These are phyloP conservation scores for Natator depressus DNA, from an alignment of 2,113 vertebrate genomes.

Conservation along the genomic window DNA sequence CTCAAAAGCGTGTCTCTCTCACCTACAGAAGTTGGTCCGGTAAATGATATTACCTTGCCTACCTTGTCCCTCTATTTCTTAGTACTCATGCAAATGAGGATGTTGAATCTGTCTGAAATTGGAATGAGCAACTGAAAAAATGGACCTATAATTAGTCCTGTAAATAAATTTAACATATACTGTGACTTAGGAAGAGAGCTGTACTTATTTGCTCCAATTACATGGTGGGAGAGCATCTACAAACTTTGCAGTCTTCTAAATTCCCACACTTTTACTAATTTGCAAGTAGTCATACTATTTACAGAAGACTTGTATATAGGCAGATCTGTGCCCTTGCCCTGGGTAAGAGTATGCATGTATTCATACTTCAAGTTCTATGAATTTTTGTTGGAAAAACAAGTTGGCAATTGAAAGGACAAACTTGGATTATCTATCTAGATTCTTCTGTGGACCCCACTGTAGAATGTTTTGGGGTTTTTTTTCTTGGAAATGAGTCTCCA, in stretches of 20 bases:
- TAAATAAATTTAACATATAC: not conserved
- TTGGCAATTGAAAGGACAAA: not conserved
- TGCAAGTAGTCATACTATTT: not conserved
- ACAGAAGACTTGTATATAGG: not conserved
- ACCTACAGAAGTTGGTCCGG: no score
- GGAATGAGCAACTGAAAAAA: slow-evolving; percentile 13
- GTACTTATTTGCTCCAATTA: not conserved
- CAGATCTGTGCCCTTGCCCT: fast-evolving
- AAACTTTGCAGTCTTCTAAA: not conserved
- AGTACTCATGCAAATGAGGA: slow-evolving; percentile 1
- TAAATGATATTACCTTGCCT: no score
- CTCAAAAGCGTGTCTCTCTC: no score
- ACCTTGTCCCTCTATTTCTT: no score
- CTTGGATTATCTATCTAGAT: not conserved
- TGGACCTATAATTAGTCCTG: not conserved
- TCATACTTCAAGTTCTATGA: not conserved
- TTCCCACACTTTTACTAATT: not conserved
- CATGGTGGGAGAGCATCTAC: not conserved
- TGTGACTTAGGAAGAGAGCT: not conserved
- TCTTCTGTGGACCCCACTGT: not conserved
- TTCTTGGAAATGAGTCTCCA: no score
- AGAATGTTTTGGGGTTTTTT: not conserved
- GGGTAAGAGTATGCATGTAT: not conserved
- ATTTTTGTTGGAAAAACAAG: not conserved
- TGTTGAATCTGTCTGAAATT: not conserved